Conservation (phyloP, 2,888 invertebrate species). For the Drosophila nigricruria region DNA sequence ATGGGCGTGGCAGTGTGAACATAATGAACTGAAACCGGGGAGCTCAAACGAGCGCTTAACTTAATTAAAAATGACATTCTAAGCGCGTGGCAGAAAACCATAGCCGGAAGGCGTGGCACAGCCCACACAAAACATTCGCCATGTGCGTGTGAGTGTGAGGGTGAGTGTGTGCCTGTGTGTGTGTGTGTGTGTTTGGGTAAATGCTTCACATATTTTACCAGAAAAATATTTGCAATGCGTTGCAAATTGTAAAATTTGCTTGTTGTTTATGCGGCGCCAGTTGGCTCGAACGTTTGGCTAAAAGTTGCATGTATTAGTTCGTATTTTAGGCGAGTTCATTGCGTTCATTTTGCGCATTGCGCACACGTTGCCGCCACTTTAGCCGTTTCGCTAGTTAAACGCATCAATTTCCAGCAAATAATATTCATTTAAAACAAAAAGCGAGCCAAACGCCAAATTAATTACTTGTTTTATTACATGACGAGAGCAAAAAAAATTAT, state of each 20-base stretch:
- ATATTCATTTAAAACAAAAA: conserved; percentile 16
- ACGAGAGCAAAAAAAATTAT: neutral
- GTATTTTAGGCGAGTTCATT: conserved; percentile 47
- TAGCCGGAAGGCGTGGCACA: conserved; percentile 28
- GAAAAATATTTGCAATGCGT: conserved; percentile 68
- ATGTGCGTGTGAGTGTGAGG: neutral
- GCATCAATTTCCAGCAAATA: conserved; percentile 36
- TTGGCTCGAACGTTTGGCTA: conserved; percentile 34
- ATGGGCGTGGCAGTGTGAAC: conserved; percentile 22
- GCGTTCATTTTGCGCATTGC: conserved; percentile 47
- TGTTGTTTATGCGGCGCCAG: conserved; percentile 59
- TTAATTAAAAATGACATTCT: conserved; percentile 80
- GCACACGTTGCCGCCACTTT: conserved; percentile 36
- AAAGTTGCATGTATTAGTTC: conserved; percentile 18
- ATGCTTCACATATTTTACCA: conserved; percentile 69
- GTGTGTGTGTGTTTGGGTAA: conserved; percentile 7
- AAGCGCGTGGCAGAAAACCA: conserved; percentile 38
- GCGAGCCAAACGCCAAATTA: conserved; percentile 43
- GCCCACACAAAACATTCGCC: conserved; percentile 12
- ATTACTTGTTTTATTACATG: conserved; percentile 52
- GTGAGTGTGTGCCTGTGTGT: neutral
- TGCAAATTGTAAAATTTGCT: conserved; percentile 63
- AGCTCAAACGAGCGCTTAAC: conserved; percentile 72
- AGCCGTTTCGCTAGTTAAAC: conserved; percentile 9
- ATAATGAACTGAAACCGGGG: conserved; percentile 73